Evolutionary conservation across 1,140 invertebrate genomes (phyloP), one percentile per base, ranked within the genome.

Genomic region (Meloidogyne chitwoodi): DNA sequence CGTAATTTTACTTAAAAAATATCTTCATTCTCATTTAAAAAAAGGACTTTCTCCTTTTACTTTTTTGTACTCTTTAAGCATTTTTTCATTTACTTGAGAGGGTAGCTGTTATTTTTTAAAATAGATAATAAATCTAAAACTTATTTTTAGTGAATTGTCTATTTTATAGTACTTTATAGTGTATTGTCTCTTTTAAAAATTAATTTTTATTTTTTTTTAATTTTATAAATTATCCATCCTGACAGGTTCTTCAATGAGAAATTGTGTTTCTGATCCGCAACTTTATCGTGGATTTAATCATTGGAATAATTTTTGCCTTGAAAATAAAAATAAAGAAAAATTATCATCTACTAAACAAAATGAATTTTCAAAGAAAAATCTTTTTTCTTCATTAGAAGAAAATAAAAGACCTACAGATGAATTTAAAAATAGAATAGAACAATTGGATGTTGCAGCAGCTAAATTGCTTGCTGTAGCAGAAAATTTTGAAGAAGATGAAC

Each of bases 261-360:
- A 75, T 24, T 82, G 81, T 48, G 34, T 70, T 26, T 82, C 81
- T 26, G 81, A 82, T 63, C 81, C 81, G 2, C 22, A 66, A 29
- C 31, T 82, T 31, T 82, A 82, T 62, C 79, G 68, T 63, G 83
- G 82, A 44, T 82, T 70, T 56, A 80, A 82, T 34, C 27, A 73
- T 27, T 82, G 81, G 81, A 44, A 26, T 19, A 31, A 29, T 22
- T 29, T 70, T 44, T 76, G 74, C 29, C 16, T 56, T 44, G 38
- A 56, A 31, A 68, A 38, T 10, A 38, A 38, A 38, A 38, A 4
- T 38, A 38, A 10, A 38, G 34, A 10, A 3, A 29, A 48, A n/a
- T 62, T 22, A 34, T 26, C 19, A 26, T 12, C 24, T 67, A 12
- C 6, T 22, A 19, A 22, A 67, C 24, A 27, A 65, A 78, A 24